Conservation (phyloP, 2,888 invertebrate species). For the Rhamnusium bicolor region DNA sequence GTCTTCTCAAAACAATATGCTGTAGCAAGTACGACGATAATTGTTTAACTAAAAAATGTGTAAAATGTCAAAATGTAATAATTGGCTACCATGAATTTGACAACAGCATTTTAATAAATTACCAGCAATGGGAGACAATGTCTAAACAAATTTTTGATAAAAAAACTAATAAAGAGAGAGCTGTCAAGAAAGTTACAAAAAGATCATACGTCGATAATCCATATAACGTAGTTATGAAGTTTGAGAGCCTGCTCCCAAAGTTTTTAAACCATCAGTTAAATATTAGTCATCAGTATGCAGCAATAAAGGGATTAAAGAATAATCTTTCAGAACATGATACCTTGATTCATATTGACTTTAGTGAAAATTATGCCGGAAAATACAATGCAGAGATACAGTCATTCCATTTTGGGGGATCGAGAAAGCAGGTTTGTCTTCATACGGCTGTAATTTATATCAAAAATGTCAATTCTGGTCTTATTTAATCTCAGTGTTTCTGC, state of each 20-base stretch:
- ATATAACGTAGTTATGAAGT: neutral
- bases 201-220: neutral
- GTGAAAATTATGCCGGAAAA: neutral
- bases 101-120: too few relatives aligned
- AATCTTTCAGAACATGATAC: neutral
- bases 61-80: too few relatives aligned
- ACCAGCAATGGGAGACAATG: too few relatives aligned
- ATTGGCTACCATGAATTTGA: too few relatives aligned
- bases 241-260: neutral
- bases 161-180: too few relatives aligned
- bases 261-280: neutral
- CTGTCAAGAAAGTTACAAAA: too few relatives aligned
- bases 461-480: neutral
- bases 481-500: neutral
- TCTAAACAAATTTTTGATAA: too few relatives aligned
- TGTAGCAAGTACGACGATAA: too few relatives aligned
- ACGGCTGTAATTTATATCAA: neutral
- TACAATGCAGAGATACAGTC: neutral
- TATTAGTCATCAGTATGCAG: neutral
- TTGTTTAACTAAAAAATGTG: too few relatives aligned
- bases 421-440: neutral
- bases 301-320: neutral
- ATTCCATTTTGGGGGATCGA: slow-evolving; percentile 8
- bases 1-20: too few relatives aligned
- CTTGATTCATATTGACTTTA: neutral